A percentile compares a stretch with the other conserved stretches of the same genome.
Evolutionary conservation across 2,888 invertebrate species (phyloP).

Genomic region (Stratiomys singularior): DNA sequence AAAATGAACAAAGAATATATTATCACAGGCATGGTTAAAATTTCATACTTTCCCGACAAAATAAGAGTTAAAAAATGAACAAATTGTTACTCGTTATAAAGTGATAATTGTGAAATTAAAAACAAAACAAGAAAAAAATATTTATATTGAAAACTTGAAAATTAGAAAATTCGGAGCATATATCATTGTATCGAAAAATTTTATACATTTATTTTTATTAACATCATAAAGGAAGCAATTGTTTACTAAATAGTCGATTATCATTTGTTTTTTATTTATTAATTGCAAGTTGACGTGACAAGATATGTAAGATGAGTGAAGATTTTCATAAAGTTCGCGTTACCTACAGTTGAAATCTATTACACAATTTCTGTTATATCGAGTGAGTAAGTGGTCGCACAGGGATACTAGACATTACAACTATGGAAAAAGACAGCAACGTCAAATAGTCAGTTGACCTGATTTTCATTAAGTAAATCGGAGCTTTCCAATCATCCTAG

Average conservation of each 20-base stretch:
- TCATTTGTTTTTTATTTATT: background rate
- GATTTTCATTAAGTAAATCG: too few relatives aligned
- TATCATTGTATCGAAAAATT: background rate
- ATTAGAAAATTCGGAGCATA: background rate
- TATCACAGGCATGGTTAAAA: slow-evolving; percentile 75
- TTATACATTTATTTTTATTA: background rate
- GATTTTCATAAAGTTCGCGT: background rate
- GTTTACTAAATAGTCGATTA: slow-evolving; percentile 1
- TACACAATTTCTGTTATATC: background rate
- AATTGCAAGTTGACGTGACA: background rate
- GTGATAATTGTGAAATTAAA: background rate
- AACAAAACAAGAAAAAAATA: background rate
- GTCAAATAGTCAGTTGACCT: too few relatives aligned
- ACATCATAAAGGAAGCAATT: slow-evolving; percentile 5
- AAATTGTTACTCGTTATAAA: background rate
- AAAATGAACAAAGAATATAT: slow-evolving; percentile 69
- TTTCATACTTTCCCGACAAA: slow-evolving; percentile 39
- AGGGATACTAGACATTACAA: too few relatives aligned
- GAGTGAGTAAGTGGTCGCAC: background rate
- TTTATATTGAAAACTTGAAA: background rate
- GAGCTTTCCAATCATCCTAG: too few relatives aligned
- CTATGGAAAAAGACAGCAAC: too few relatives aligned
- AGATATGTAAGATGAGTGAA: slow-evolving; percentile 2
- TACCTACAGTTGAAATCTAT: too few relatives aligned
- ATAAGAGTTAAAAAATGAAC: background rate